Evolutionary conservation across 2,888 invertebrate species (phyloP).

Genomic region (Cloeon dipterum): DNA sequence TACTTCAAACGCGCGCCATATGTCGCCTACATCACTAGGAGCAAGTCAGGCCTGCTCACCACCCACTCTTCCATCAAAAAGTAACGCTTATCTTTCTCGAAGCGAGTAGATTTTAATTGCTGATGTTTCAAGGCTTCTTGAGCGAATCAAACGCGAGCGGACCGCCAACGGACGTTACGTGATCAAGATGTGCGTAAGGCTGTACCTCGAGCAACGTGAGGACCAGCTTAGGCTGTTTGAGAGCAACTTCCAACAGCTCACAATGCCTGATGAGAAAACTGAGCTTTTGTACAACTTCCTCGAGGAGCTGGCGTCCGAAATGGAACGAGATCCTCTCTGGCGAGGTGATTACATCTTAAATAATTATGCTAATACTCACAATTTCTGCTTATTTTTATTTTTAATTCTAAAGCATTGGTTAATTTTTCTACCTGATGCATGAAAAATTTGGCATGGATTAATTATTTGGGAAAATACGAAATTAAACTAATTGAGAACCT

Average conservation of each 20-base stretch:
- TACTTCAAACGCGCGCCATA: slow-evolving; percentile 55
- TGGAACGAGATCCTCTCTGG: slow-evolving; percentile 47
- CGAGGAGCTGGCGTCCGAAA: slow-evolving; percentile 37
- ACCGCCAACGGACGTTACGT: slow-evolving; percentile 49
- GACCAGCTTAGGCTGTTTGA: slow-evolving; percentile 48
- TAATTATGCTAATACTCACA: too few species aligned
- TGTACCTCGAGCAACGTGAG: slow-evolving; percentile 61
- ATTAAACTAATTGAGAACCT: too few species aligned
- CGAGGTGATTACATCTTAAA: slow-evolving; percentile 39
- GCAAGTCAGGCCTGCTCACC: slow-evolving; percentile 54
- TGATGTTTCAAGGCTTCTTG: slow-evolving; percentile 20
- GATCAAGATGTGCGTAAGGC: slow-evolving; percentile 48
- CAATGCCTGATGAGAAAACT: slow-evolving; percentile 75
- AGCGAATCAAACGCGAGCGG: slow-evolving; percentile 41
- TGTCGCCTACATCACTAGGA: slow-evolving; percentile 56
- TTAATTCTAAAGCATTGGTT: neutral
- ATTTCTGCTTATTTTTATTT: too few species aligned
- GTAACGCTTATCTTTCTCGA: slow-evolving; percentile 14
- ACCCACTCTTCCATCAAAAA: slow-evolving; percentile 48
- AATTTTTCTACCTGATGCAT: neutral
- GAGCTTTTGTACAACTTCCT: slow-evolving; percentile 69
- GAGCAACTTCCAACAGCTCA: slow-evolving; percentile 53
- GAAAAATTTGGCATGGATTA: too few species aligned
- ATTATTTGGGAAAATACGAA: too few species aligned
- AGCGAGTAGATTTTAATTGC: neutral